Base-by-base conservation (phyloP, 2,888 invertebrate genomes). In the Formica aserva region DNA sequence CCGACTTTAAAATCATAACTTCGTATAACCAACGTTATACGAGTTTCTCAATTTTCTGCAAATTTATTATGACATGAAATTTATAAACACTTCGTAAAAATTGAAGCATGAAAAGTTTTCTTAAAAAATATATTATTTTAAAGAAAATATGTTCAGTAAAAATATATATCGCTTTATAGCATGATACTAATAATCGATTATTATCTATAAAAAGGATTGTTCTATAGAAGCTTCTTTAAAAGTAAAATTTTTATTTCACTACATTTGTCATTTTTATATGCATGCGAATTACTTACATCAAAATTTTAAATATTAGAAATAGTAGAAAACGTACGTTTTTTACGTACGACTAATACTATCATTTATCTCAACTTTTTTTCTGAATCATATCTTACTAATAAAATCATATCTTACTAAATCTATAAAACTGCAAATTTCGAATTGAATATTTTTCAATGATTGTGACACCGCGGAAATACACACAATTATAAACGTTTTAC, bases 1-100 rank as follows among this genome's bases (percentile, higher is more conserved):
- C 15, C 15, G 48, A 65, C 48, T 35, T 65, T 22, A 48, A 65
- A 48, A 65, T 76, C 65, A 63, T 76, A 76, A 52, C 48, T 52
- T 52, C 8, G 48, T 52, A 52, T 52, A 45, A 75, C 32, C 32
- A 75, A 48, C 22, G 11, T 35, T 32, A 62, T 26, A 26, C 11
- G 1, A 15, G 48, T 65, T 76, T 65, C 1, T 2, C 35, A 48
- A 35, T 76, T 76, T 63, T 65, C 63, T 41, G 22, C 6, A 22
- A 65, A 45, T 22, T 6, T 48, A 45, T 15, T 22, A 8, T 35
- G 9, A 32, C 9, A n/a, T 22, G 9, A 45, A 32, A 45, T 62
- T 74, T 13, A 11, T 26, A 74, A 60, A 74, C 15, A 32, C 18
- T 62, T 32, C 18, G 18, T 29, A 29, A 29, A 32, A 29, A 62